Conservation (phyloP, 35 echinoderm and acorn worm species). For the Patiria miniata region DNA sequence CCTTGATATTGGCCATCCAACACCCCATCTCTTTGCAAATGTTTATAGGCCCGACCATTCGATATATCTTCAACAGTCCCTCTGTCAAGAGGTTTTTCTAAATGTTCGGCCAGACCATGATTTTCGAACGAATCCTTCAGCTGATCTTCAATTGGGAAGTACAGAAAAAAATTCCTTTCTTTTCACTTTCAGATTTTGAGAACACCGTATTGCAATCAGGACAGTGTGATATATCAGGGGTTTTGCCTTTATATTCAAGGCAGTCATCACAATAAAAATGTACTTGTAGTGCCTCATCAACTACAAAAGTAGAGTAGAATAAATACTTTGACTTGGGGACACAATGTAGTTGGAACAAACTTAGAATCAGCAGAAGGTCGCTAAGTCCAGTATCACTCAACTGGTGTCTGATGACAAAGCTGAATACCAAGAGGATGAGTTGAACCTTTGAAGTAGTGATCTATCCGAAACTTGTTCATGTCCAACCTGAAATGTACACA, state of each 20-base stretch:
- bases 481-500: neutral
- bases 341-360: neutral
- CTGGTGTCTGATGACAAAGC: neutral
- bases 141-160: neutral
- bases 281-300: neutral
- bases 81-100: conserved; percentile 4
- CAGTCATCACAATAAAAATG: neutral
- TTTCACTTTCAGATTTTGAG: neutral
- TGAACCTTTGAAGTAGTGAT: neutral
- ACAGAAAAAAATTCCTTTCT: too few relatives aligned
- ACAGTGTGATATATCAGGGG: neutral
- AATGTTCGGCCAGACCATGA: neutral
- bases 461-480: neutral
- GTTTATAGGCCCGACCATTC: neutral
- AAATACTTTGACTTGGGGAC: neutral
- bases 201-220: too few relatives aligned
- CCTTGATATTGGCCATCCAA: neutral
- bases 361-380: neutral
- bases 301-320: neutral
- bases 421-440: neutral
- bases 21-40: neutral
- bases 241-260: neutral
- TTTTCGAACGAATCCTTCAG: neutral
- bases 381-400: neutral
- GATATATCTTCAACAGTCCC: neutral